Conservation (phyloP, 2,888 invertebrate genomes). For the Ferdinandea cuprea region DNA sequence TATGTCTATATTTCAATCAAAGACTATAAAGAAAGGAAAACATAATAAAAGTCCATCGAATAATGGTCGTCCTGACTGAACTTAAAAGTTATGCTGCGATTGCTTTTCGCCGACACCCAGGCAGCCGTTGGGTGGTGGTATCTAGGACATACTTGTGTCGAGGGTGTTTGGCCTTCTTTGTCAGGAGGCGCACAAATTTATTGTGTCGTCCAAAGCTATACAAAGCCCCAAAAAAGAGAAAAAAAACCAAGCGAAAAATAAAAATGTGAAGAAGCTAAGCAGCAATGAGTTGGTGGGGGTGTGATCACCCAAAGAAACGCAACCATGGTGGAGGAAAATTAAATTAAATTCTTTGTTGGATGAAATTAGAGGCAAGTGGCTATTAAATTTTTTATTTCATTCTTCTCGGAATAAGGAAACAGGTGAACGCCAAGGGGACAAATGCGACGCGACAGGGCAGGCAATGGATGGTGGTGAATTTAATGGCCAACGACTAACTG, state of each 20-base stretch:
- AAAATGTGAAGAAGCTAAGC: conserved; percentile 9
- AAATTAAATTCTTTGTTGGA: conserved; percentile 73
- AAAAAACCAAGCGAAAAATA: conserved; percentile 19
- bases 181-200: conserved; percentile 60
- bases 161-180: conserved; percentile 26
- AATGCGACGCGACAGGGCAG: too few species aligned
- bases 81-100: conserved; percentile 70
- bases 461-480: conserved; percentile 43
- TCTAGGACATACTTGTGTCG: not conserved
- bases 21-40: conserved; percentile 21
- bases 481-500: conserved; percentile 73
- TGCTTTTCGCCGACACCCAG: conserved; percentile 49
- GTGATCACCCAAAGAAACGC: conserved; percentile 8
- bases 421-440: conserved; percentile 52
- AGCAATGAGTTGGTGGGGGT: conserved; percentile 6
- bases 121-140: not conserved
- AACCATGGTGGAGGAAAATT: conserved; percentile 54
- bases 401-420: conserved; percentile 40
- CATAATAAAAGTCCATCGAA: conserved; percentile 59
- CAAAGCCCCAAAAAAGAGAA: conserved; percentile 28
- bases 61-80: conserved; percentile 63
- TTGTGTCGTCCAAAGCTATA: conserved; percentile 68
- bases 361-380: conserved; percentile 72
- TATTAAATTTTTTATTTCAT: conserved; percentile 72
- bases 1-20: conserved; percentile 56